A percentile compares a stretch with the other conserved stretches of the same genome.
Evolutionary conservation across 2,797 vertebrate genomes (phyloP).

Genomic region (Rhynchonycteris naso): DNA sequence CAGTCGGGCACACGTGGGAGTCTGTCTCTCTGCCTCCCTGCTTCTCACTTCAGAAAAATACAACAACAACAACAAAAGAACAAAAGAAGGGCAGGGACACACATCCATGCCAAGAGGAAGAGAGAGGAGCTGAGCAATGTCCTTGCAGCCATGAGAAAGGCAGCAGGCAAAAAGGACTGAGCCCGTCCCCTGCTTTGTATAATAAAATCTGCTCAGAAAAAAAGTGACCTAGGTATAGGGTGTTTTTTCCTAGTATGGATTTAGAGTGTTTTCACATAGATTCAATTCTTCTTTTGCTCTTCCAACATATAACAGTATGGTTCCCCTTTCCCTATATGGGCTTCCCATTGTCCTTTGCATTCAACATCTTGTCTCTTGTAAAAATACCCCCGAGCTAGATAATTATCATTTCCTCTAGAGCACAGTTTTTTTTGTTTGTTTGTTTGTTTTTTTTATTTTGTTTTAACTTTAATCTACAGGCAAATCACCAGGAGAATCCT

Average conservation of each 20-base stretch:
- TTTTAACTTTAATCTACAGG: not conserved
- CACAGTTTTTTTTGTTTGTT: not conserved
- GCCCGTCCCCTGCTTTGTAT: no score
- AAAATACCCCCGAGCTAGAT: conserved; percentile 1
- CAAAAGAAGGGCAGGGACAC: not conserved
- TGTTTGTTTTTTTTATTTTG: no score
- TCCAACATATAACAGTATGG: not conserved
- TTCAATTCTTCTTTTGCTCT: not conserved
- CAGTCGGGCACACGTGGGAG: no score
- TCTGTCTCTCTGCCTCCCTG: no score
- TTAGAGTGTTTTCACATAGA: not conserved
- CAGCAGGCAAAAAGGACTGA: not conserved
- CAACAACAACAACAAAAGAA: no score
- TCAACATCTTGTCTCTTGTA: not conserved
- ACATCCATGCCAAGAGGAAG: not conserved
- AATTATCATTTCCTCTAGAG: not conserved
- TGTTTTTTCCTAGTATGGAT: not conserved
- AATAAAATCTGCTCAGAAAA: not conserved
- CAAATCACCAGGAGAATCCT: not conserved
- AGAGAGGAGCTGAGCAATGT: not conserved
- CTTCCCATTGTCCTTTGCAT: not conserved
- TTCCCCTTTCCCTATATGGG: not conserved
- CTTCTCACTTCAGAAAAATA: no score
- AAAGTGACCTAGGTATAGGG: not conserved
- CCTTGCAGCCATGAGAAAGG: not conserved